A percentile compares a stretch with the other conserved stretches of the same genome.
Conservation (phyloP, 2,888 invertebrate genomes). For the Hylaea fasciaria region DNA sequence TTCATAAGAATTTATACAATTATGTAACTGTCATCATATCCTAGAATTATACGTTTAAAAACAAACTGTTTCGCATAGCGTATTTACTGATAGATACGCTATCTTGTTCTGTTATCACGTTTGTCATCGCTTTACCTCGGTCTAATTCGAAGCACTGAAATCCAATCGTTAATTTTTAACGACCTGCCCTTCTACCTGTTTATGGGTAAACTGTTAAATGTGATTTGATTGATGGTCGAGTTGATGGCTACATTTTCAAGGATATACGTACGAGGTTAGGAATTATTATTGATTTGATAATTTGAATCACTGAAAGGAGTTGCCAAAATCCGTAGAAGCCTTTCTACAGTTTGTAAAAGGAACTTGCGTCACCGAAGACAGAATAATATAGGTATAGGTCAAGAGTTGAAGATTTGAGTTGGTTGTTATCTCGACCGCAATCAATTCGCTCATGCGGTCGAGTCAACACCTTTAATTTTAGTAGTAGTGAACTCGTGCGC, state of each 20-base stretch:
- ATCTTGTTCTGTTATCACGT: conserved; percentile 64
- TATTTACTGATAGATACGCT: conserved; percentile 60
- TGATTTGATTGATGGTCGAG: conserved; percentile 22
- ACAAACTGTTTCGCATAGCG: conserved; percentile 55
- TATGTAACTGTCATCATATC: no score
- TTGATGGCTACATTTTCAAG: conserved; percentile 22
- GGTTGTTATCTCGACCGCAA: no score
- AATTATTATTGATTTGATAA: conserved; percentile 7
- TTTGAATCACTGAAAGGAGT: background rate
- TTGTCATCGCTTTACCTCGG: conserved; percentile 71
- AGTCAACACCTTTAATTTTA: no score
- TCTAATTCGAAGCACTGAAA: conserved; percentile 60
- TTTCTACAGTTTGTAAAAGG: no score
- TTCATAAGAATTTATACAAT: no score
- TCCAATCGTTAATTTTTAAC: conserved; percentile 20
- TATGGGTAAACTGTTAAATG: conserved; percentile 20
- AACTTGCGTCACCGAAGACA: no score
- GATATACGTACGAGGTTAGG: conserved; percentile 16
- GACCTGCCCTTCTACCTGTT: conserved; percentile 22
- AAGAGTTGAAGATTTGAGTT: no score
- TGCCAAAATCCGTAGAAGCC: no score
- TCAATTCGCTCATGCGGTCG: no score
- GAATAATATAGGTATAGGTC: no score
- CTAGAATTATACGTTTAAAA: conserved; percentile 27
- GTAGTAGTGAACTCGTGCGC: no score